These are phyloP conservation scores for Agrochola lychnidis DNA, from an alignment of 2,888 invertebrate genomes.

Conservation along the genomic window DNA sequence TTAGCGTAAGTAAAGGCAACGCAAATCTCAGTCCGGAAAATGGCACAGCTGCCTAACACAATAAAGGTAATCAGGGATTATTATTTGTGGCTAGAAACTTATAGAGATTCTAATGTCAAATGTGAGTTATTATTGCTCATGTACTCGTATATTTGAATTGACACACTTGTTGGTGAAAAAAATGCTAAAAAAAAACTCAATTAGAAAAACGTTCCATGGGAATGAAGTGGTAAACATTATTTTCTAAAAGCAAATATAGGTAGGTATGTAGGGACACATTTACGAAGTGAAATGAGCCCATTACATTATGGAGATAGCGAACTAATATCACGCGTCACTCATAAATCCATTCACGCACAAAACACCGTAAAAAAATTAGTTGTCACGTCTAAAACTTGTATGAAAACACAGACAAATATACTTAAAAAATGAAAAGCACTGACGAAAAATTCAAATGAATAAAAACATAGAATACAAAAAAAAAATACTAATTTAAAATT, in stretches of 20 bases:
- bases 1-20: not conserved
- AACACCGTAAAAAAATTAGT: slow-evolving; percentile 45
- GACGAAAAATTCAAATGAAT: not conserved
- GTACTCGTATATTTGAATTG: not conserved
- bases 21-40: slow-evolving; percentile 15
- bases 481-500: slow-evolving; percentile 5
- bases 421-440: not conserved
- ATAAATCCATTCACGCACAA: slow-evolving; percentile 66
- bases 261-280: slow-evolving; percentile 30
- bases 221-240: not conserved
- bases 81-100: slow-evolving; percentile 40
- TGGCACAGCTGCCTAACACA: slow-evolving; percentile 10
- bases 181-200: not conserved
- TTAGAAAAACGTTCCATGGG: not conserved
- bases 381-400: not conserved
- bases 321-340: slow-evolving; percentile 67
- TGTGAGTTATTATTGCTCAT: not conserved
- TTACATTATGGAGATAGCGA: slow-evolving; percentile 79
- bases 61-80: slow-evolving; percentile 56
- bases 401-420: not conserved
- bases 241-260: slow-evolving; percentile 27
- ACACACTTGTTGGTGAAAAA: not conserved
- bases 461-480: not conserved
- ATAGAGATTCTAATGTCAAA: slow-evolving; percentile 44
- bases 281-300: slow-evolving; percentile 65